phyloP scores from a whole-genome alignment of 2,888 invertebrate genomes.

The Cephus sareptanus region DNA sequence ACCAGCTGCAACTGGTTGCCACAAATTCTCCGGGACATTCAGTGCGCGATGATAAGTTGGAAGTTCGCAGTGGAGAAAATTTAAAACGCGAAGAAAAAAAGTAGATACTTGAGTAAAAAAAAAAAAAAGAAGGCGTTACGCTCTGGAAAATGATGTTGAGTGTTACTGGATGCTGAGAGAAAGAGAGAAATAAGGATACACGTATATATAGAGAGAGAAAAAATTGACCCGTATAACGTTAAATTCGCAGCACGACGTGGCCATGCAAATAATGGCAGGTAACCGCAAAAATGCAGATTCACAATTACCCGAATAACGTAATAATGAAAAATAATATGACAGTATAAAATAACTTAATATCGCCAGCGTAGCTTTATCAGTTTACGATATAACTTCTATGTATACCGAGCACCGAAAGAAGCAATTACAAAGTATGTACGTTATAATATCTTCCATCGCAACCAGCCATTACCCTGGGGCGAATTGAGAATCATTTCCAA shows the following conservation, averaged over 20 bases:
- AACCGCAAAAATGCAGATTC: slow-evolving; percentile 33
- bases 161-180: background rate
- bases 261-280: slow-evolving; percentile 7
- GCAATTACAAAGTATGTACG: too few relatives aligned
- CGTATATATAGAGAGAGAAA: background rate
- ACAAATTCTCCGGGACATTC: background rate
- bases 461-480: background rate
- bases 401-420: too few relatives aligned
- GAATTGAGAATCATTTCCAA: background rate
- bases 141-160: background rate
- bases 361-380: background rate
- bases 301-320: slow-evolving; percentile 30
- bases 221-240: background rate
- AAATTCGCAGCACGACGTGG: background rate
- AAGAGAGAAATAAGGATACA: background rate
- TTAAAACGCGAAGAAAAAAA: background rate
- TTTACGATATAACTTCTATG: too few relatives aligned
- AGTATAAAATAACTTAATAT: background rate
- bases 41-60: background rate
- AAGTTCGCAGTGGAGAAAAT: background rate
- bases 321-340: slow-evolving; percentile 17
- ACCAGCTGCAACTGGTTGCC: background rate
- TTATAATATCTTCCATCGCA: background rate
- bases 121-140: background rate
- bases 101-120: background rate